Conservation (phyloP, 1,140 invertebrate species). For the Ostrea edulis region DNA sequence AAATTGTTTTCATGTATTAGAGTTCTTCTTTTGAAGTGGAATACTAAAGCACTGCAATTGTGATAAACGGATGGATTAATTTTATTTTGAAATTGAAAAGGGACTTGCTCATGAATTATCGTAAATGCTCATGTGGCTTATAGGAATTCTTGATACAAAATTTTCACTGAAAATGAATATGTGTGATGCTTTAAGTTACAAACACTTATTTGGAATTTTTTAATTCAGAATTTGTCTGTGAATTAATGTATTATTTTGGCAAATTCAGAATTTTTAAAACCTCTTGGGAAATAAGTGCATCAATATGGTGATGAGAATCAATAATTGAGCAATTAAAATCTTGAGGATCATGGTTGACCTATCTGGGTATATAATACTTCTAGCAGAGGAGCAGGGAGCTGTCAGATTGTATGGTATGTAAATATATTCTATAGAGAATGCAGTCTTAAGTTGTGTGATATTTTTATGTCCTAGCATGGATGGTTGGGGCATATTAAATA, state of each 20-base stretch:
- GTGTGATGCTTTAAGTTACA: too few relatives aligned
- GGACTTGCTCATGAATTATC: neutral
- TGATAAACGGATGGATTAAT: neutral
- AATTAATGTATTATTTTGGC: too few relatives aligned
- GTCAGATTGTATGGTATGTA: slow-evolving; percentile 95
- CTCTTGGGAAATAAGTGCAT: neutral
- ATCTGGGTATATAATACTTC: slow-evolving; percentile 96
- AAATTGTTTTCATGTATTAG: neutral
- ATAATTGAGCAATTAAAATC: neutral
- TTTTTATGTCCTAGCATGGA: too few relatives aligned
- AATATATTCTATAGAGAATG: too few relatives aligned
- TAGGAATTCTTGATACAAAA: neutral
- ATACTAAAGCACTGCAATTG: neutral
- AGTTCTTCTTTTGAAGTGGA: neutral
- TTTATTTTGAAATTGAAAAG: neutral
- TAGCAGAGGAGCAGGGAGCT: slow-evolving; percentile 95
- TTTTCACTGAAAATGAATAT: too few relatives aligned
- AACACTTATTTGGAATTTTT: too few relatives aligned
- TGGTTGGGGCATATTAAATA: neutral
- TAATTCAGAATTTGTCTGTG: too few relatives aligned
- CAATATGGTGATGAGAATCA: neutral
- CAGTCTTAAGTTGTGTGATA: too few relatives aligned
- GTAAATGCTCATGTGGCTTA: neutral
- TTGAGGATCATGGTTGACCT: slow-evolving; percentile 86
- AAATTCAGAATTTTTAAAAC: too few relatives aligned